These are phyloP conservation scores for Octodon degus DNA, from an alignment of 2,113 vertebrate species.

Conservation along the genomic window DNA sequence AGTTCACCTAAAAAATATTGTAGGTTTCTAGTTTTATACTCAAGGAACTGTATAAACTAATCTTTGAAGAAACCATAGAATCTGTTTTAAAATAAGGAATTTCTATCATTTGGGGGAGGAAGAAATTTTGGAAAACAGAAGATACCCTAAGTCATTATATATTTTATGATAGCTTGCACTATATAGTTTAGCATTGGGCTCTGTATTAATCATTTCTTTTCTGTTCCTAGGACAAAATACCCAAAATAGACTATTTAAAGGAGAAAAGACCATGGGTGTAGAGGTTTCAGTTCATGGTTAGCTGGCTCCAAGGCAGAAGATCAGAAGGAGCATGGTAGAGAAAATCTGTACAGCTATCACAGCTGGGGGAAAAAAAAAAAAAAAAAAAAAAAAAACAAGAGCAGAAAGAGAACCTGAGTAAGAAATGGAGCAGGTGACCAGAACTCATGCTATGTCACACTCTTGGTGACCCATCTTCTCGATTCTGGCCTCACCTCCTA, in stretches of 20 bases:
- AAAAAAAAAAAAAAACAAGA: background rate
- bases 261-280: background rate
- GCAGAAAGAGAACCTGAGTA: background rate
- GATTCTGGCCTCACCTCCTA: background rate
- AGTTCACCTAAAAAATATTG: slow-evolving; percentile 28
- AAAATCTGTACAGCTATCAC: background rate
- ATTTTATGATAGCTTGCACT: background rate
- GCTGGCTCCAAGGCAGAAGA: background rate
- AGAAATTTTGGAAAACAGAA: slow-evolving; percentile 28
- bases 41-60: background rate
- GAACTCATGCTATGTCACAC: background rate
- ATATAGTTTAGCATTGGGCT: background rate
- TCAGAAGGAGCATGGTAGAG: background rate
- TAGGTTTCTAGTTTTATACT: background rate
- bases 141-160: background rate
- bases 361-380: no score
- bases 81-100: slow-evolving; percentile 33
- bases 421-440: background rate
- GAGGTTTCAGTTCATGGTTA: background rate
- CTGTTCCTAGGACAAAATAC: background rate
- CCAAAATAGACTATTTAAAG: background rate
- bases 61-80: background rate
- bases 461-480: background rate
- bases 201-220: background rate
- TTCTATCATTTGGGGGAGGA: background rate